Evolutionary conservation across 2,113 vertebrate genomes (phyloP), one percentile per base, ranked within the genome.

Genomic region (Gobius niger): DNA sequence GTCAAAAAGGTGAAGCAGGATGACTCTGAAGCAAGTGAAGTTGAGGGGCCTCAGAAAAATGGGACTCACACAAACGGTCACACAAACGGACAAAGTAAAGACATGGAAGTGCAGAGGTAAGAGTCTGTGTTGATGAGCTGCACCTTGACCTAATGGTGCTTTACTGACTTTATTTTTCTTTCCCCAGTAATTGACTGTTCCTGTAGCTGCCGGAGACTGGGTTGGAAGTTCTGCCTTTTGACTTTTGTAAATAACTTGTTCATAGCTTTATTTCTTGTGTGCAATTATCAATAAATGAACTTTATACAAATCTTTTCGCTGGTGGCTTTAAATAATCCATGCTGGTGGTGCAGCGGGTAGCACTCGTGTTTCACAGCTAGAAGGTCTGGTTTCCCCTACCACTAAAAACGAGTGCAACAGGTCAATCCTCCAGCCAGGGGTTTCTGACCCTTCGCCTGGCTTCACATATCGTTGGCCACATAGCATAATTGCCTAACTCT

Each of bases 221-320:
- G 6, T 13, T 4, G 15, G 15, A 50, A 50, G 11, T 14, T 50
- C 13, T 14, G 13, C 57, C 6, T 40, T 6, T 59, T 24, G 24
- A 42, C 67, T 49, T 44, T 93, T 98, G 95, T 98, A 97, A 93
- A 99, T 98, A 77, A 47, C 63, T 64, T n/a, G n/a, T n/a, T 62
- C 3, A n/a, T 42, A 8, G 6, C 7, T 44, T 3, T 60, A 6
- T 42, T 4, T 42, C n/a, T n/a, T n/a, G n/a, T 54, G 51, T 16
- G n/a, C 1, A 50, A 50, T 14, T 14, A 41, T 59, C 24, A 57
- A 57, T 57, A 40, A 59, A 59, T 59, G n/a, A 60, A 42, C 41
- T 44, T 60, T 44, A 59, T 80, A 80, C 89, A 42, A 13, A 14
- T 7, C 13, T 52, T 34, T 34, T 34, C n/a, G 24, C 24, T 34